These are phyloP conservation scores for Malurus cyaneus DNA, from an alignment of 2,113 vertebrate species.

Conservation along the genomic window DNA sequence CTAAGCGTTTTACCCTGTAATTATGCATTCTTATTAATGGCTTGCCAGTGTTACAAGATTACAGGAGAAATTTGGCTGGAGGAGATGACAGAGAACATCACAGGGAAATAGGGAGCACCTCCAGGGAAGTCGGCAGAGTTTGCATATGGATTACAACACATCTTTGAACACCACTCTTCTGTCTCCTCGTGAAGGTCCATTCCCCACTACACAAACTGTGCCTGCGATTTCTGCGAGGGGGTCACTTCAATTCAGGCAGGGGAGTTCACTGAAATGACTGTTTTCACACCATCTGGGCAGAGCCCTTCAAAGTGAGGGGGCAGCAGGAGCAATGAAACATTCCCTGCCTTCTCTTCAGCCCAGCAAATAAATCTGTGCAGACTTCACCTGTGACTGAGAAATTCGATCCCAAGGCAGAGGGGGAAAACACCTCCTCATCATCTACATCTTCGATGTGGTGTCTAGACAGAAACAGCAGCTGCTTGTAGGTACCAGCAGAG, in stretches of 20 bases:
- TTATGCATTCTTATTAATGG: neutral
- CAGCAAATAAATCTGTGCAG: neutral
- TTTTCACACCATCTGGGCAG: neutral
- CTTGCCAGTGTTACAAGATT: neutral
- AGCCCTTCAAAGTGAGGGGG: neutral
- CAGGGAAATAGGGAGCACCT: neutral
- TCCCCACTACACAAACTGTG: neutral
- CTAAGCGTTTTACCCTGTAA: neutral
- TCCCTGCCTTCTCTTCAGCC: neutral
- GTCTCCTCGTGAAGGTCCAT: neutral
- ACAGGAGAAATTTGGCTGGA: neutral
- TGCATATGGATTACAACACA: neutral
- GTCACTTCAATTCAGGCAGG: neutral
- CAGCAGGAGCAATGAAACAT: neutral
- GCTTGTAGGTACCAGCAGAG: neutral
- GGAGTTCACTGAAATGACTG: fast-evolving
- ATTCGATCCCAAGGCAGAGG: neutral
- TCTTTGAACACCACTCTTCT: neutral
- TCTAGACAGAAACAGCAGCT: neutral
- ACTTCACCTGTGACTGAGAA: neutral
- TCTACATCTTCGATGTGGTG: neutral
- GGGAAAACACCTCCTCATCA: neutral
- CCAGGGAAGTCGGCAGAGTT: neutral
- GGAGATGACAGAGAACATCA: neutral
- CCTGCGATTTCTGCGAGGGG: neutral